Evolutionary conservation across 2,797 vertebrate species (phyloP), one percentile per base, ranked within the genome.

Genomic region (Rhinichthys osculus): DNA sequence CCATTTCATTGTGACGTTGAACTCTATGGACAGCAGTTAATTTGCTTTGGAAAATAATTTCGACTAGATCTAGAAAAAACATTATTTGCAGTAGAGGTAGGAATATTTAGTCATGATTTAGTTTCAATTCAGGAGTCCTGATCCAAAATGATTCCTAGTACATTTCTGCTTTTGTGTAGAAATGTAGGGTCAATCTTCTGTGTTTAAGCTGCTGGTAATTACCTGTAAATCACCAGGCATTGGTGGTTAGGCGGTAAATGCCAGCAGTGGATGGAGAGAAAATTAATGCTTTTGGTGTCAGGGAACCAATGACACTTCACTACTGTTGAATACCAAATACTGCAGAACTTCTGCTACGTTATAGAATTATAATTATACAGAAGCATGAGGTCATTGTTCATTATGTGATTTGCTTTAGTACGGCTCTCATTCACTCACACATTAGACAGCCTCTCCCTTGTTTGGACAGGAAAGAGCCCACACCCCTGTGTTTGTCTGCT

Each of bases 381-480:
- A 77, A 85, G 84, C 35, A 84, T 71, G 52, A 50, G 72, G 19
- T 85, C 66, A 71, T 78, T 70, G 79, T 76, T 85, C 81, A 54
- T 78, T 71, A 84, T 47, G 23, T 33, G 62, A 77, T 57, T 71
- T 82, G 33, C 69, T 71, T 57, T 17, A 69, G 72, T 59, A 19
- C 0, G 71, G 77, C 47, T 83, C 80, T 79, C 81, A 72, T 81
- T 71, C 64, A 73, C 77, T 86, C 79, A 72, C 71, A 83, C 72
- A 67, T 66, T 76, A 52, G 30, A 78, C 80, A 86, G 47, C 67
- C 72, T 83, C 82, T 86, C 81, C 30, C 87, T 89, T 85, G 88
- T 89, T 88, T 83, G 79, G 73, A 66, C 87, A 87, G 86, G 86
- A 87, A 90, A 87, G 50, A 47, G 79, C 77, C 83, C 87, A 86